phyloP scores from a whole-genome alignment of 2,888 invertebrate species.

The Sarcophaga subvicina region DNA sequence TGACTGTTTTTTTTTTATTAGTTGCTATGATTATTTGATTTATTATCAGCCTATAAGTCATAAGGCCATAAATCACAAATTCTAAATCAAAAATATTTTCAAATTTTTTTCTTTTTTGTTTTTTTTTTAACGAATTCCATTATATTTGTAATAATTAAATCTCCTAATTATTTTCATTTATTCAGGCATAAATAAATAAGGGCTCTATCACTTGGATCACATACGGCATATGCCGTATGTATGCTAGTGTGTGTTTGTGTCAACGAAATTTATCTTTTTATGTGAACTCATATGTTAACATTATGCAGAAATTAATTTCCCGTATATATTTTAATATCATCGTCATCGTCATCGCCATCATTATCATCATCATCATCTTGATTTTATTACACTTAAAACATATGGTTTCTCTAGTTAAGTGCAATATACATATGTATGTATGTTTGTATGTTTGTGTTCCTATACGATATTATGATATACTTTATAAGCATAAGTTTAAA shows the following conservation, averaged over 20 bases:
- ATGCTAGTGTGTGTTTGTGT: constrained; percentile 11
- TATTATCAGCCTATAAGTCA: too few species aligned
- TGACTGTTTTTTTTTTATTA: too few species aligned
- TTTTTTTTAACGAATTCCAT: background rate
- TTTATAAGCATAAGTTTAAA: too few species aligned
- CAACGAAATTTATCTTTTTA: constrained; percentile 48
- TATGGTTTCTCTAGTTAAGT: constrained; percentile 21
- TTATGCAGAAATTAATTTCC: constrained; percentile 66
- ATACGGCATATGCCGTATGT: background rate
- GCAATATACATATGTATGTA: background rate
- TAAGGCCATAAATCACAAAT: too few species aligned
- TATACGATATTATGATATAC: too few species aligned
- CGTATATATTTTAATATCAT: constrained; percentile 31
- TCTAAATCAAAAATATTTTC: background rate
- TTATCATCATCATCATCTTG: constrained; percentile 41
- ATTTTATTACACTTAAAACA: constrained; percentile 40
- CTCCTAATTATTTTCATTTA: constrained; percentile 65
- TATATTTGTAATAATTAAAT: constrained; percentile 47
- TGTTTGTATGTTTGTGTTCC: too few species aligned
- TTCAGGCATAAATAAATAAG: constrained; percentile 57
- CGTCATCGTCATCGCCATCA: constrained; percentile 10
- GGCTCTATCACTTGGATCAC: constrained; percentile 37
- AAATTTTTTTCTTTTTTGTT: background rate
- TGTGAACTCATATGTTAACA: constrained; percentile 39
- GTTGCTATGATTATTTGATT: too few species aligned